Conservation (phyloP, 2,797 vertebrate genomes). For the Choloepus didactylus region DNA sequence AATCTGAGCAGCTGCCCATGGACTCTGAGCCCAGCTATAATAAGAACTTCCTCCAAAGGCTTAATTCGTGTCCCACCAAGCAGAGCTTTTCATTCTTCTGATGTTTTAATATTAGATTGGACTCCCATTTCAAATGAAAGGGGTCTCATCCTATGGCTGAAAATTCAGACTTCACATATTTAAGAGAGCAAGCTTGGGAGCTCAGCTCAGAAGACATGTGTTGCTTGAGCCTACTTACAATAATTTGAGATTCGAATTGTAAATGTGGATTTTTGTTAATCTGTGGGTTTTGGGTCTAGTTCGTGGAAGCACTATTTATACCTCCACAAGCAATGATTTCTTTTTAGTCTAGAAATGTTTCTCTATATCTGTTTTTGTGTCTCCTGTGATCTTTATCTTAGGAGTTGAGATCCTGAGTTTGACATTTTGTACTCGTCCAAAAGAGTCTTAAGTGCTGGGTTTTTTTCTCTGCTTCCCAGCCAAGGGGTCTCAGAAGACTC, state of each 20-base stretch:
- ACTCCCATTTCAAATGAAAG: constrained; percentile 47
- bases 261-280: constrained; percentile 56
- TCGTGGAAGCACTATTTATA: constrained; percentile 71
- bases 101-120: constrained; percentile 78
- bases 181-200: constrained; percentile 71
- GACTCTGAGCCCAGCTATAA: constrained; percentile 83
- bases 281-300: constrained; percentile 62
- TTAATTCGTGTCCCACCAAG: too few relatives aligned
- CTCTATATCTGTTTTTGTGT: constrained; percentile 77
- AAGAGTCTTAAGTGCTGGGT: constrained; percentile 65
- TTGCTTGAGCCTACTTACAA: constrained; percentile 78
- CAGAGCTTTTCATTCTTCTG: constrained; percentile 83
- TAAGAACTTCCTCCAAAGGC: constrained; percentile 81
- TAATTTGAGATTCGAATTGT: constrained; percentile 71
- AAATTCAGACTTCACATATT: constrained; percentile 71
- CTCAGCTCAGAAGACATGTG: constrained; percentile 53
- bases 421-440: constrained; percentile 80
- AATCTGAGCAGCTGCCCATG: constrained; percentile 75
- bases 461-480: constrained; percentile 8
- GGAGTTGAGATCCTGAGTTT: constrained; percentile 59
- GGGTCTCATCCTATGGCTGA: constrained; percentile 59
- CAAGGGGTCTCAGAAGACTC: constrained; percentile 30
- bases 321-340: constrained; percentile 67
- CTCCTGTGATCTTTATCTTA: constrained; percentile 73
- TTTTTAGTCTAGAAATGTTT: constrained; percentile 78